Percentiles rank a stretch among this genome's conserved stretches.
phyloP scores from a whole-genome alignment of 2,888 invertebrate species.

The Amphipoea oculea region DNA sequence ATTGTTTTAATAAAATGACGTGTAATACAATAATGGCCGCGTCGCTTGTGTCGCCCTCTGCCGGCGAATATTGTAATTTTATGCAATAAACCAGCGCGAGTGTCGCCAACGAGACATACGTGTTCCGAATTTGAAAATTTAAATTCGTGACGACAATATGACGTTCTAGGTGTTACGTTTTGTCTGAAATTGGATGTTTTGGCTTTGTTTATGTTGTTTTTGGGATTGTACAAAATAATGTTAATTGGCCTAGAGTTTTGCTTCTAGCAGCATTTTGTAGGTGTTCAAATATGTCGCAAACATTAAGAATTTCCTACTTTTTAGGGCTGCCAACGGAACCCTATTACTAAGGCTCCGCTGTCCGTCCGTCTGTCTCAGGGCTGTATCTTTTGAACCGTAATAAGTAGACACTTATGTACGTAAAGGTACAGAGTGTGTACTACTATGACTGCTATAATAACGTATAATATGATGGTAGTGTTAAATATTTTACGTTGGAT shows the following conservation, averaged over 20 bases:
- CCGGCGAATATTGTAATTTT: slow-evolving; percentile 83
- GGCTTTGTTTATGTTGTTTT: slow-evolving; percentile 13
- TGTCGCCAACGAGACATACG: slow-evolving; percentile 80
- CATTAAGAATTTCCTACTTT: background rate
- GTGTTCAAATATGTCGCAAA: background rate
- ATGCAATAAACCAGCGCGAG: slow-evolving; percentile 81
- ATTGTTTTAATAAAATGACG: slow-evolving; percentile 61
- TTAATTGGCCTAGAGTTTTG: background rate
- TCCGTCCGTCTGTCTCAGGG: background rate
- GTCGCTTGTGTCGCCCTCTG: slow-evolving; percentile 58
- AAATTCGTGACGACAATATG: slow-evolving; percentile 74
- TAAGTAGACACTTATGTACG: background rate
- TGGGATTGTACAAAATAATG: background rate
- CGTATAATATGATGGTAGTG: too few species aligned
- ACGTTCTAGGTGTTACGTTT: slow-evolving; percentile 45
- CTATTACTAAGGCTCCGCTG: background rate
- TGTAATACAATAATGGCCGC: slow-evolving; percentile 55
- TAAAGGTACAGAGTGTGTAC: background rate
- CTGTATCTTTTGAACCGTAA: background rate
- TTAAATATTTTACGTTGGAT: too few species aligned
- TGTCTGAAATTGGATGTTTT: slow-evolving; percentile 33
- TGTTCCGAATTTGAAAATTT: slow-evolving; percentile 83
- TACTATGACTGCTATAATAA: background rate
- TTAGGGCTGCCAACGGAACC: background rate
- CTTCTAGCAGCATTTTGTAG: background rate